These are phyloP conservation scores for Ganaspis sp. DNA, from an alignment of 1,140 invertebrate species.

Conservation along the genomic window DNA sequence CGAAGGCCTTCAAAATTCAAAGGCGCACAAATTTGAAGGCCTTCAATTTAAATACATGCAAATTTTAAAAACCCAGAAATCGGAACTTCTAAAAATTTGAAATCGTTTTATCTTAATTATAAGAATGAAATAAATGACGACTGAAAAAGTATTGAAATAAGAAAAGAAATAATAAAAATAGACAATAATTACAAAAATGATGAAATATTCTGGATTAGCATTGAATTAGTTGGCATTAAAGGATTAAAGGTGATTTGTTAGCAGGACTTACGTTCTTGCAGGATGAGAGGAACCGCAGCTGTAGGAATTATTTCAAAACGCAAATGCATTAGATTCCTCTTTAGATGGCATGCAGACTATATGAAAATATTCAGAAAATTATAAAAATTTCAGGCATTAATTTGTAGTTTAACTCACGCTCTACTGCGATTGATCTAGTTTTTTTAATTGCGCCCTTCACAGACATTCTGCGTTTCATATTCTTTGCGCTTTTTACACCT, in stretches of 20 bases:
- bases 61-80: too few species aligned
- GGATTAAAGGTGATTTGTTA: slow-evolving; percentile 37
- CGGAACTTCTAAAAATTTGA: too few species aligned
- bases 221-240: slow-evolving; percentile 28
- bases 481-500: slow-evolving; percentile 75
- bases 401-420: slow-evolving; percentile 79
- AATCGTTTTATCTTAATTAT: too few species aligned
- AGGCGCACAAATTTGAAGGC: too few species aligned
- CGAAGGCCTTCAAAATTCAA: too few species aligned
- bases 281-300: slow-evolving; percentile 56
- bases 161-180: too few species aligned
- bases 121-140: too few species aligned
- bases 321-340: slow-evolving; percentile 50
- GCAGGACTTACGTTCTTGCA: slow-evolving; percentile 68
- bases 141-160: too few species aligned
- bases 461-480: slow-evolving; percentile 84
- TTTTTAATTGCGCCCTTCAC: slow-evolving; percentile 91
- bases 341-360: slow-evolving; percentile 53
- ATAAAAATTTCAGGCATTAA: not conserved
- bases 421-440: slow-evolving; percentile 89
- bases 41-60: too few species aligned
- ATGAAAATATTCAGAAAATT: slow-evolving; percentile 37
- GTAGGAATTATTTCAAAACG: slow-evolving; percentile 59
- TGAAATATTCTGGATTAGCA: too few species aligned
- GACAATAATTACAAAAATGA: too few species aligned